Percentiles rank a stretch among this genome's conserved stretches.
Conservation (phyloP, 2,113 vertebrate genomes). For the Aix galericulata region DNA sequence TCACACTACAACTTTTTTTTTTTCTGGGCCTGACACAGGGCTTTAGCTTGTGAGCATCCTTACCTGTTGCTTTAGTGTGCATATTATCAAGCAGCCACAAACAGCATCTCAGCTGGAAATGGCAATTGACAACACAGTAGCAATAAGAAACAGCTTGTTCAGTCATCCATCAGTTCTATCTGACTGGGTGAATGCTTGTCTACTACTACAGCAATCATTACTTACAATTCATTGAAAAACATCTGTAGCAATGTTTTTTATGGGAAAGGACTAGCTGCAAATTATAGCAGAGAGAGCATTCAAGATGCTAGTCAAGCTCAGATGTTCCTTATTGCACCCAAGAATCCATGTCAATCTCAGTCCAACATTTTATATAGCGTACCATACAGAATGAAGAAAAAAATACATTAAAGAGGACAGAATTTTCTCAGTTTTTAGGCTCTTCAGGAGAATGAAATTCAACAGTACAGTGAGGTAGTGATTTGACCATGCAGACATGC, state of each 20-base stretch:
- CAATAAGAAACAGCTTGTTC: slow-evolving; percentile 18
- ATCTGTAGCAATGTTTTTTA: background rate
- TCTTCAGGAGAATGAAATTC: background rate
- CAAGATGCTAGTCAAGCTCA: background rate
- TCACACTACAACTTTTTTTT: background rate
- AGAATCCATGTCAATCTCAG: background rate
- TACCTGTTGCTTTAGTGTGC: background rate
- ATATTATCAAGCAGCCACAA: background rate
- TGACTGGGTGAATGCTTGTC: slow-evolving; percentile 9
- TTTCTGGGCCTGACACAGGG: background rate
- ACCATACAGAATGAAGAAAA: background rate
- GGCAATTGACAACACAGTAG: background rate
- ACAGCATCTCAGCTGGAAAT: background rate
- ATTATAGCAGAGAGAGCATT: background rate
- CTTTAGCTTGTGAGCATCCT: background rate
- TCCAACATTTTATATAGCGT: background rate
- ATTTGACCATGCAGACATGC: background rate
- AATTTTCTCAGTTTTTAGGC: background rate
- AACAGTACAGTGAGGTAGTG: background rate
- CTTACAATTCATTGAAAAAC: slow-evolving; percentile 5
- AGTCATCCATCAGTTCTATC: slow-evolving; percentile 5
- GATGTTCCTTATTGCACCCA: background rate
- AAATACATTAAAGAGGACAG: background rate
- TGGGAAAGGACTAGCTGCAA: background rate
- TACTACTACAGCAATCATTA: background rate